phyloP scores from a whole-genome alignment of 2,888 invertebrate species.

The Cinara cedri region DNA sequence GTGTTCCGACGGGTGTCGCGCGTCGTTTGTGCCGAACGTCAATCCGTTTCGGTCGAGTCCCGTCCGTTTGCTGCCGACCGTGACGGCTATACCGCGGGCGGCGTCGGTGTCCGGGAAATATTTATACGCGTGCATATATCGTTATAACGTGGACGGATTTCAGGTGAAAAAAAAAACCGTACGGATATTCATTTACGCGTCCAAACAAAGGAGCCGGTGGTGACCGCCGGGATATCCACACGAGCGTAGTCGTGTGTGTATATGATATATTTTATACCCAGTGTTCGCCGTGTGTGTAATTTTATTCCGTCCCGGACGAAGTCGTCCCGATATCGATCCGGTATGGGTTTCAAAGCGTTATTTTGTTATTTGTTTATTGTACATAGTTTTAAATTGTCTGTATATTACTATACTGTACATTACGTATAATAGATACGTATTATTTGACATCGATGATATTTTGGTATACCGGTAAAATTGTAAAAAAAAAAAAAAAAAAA shows the following conservation, averaged over 20 bases:
- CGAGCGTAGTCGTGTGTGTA: too few species aligned
- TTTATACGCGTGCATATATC: neutral
- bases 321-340: conserved; percentile 34
- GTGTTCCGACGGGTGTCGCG: conserved; percentile 47
- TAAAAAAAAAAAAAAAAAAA: too few species aligned
- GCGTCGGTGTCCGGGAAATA: conserved; percentile 7
- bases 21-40: neutral
- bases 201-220: neutral
- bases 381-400: neutral
- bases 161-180: neutral
- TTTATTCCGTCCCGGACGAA: conserved; percentile 20
- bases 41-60: conserved; percentile 29
- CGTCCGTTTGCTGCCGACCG: neutral
- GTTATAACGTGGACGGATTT: too few species aligned
- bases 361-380: neutral
- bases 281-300: neutral
- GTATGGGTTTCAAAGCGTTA: neutral
- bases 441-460: too few species aligned
- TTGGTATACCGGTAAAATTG: too few species aligned
- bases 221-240: neutral
- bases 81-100: conserved; percentile 14
- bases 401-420: neutral
- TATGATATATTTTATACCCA: too few species aligned
- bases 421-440: too few species aligned
- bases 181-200: neutral